A percentile compares a stretch with the other conserved stretches of the same genome.
Conservation (phyloP, 2,113 vertebrate species). For the Pungitius pungitius region DNA sequence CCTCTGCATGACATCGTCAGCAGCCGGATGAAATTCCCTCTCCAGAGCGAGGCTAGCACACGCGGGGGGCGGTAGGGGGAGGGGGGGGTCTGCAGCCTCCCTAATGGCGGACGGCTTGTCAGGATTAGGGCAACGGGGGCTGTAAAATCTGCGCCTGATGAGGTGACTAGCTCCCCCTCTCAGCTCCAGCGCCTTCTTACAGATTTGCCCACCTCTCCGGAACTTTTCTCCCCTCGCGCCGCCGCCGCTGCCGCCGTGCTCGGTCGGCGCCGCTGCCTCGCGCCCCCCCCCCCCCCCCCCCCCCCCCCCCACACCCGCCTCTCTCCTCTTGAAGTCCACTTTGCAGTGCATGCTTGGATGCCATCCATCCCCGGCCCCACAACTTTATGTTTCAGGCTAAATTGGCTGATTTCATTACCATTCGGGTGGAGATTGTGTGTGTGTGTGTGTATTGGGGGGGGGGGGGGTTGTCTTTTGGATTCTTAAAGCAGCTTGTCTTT, state of each 20-base stretch:
- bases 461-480: conserved; percentile 15
- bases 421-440: conserved; percentile 74
- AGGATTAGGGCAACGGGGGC: conserved; percentile 81
- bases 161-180: conserved; percentile 77
- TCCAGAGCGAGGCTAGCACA: neutral
- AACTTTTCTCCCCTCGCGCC: conserved; percentile 51
- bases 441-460: neutral
- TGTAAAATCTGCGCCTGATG: conserved; percentile 82
- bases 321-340: conserved; percentile 70
- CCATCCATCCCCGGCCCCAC: conserved; percentile 45
- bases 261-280: conserved; percentile 44
- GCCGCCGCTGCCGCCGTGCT: conserved; percentile 34
- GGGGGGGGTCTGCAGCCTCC: conserved; percentile 36
- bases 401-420: conserved; percentile 81
- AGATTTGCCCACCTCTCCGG: conserved; percentile 70
- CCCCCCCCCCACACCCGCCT: conserved; percentile 38
- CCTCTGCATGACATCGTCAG: conserved; percentile 36
- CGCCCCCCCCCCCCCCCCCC: conserved; percentile 33
- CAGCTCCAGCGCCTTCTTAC: conserved; percentile 70
- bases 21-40: conserved; percentile 28
- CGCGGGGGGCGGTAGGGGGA: neutral
- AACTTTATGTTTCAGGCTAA: conserved; percentile 73
- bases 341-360: conserved; percentile 65
- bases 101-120: conserved; percentile 77
- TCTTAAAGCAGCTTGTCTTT: conserved; percentile 38